Percentiles rank a stretch among this genome's conserved stretches.
phyloP scores from a whole-genome alignment of 2,797 vertebrate genomes.

The Chanos chanos region DNA sequence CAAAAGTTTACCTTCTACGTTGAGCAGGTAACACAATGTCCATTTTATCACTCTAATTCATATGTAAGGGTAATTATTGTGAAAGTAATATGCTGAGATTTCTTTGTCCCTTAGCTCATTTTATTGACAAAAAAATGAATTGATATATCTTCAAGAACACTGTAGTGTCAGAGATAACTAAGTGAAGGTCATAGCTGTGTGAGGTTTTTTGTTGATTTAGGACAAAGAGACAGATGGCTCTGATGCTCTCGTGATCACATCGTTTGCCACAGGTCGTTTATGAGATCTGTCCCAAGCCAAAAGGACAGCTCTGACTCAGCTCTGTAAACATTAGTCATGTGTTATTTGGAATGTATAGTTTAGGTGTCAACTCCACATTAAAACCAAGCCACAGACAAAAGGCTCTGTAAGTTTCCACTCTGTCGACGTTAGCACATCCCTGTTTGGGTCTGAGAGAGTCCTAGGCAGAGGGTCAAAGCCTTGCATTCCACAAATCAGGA shows the following conservation, averaged over 20 bases:
- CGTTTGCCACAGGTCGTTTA: not conserved
- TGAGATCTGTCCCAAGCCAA: not conserved
- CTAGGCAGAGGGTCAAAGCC: slow-evolving; percentile 6
- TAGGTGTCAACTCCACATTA: slow-evolving; percentile 16
- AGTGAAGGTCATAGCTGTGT: not conserved
- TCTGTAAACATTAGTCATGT: slow-evolving; percentile 14
- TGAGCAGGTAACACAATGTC: too few species aligned
- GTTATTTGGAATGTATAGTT: slow-evolving; percentile 20
- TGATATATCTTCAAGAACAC: too few species aligned
- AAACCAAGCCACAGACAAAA: slow-evolving; percentile 11
- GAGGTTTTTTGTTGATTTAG: too few species aligned
- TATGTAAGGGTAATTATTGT: too few species aligned
- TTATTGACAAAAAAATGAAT: too few species aligned
- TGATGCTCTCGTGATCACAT: not conserved
- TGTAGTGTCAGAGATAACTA: not conserved
- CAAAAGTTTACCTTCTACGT: not conserved
- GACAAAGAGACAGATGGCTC: not conserved
- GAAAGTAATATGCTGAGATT: too few species aligned
- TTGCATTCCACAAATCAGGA: slow-evolving; percentile 6
- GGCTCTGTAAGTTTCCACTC: not conserved
- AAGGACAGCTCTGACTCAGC: not conserved
- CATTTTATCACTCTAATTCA: too few species aligned
- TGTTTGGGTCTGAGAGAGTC: slow-evolving; percentile 14
- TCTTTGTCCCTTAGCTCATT: too few species aligned
- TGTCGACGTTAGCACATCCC: not conserved